Evolutionary conservation across 2,113 vertebrate species (phyloP).

Genomic region (Scartelaos histophorus): DNA sequence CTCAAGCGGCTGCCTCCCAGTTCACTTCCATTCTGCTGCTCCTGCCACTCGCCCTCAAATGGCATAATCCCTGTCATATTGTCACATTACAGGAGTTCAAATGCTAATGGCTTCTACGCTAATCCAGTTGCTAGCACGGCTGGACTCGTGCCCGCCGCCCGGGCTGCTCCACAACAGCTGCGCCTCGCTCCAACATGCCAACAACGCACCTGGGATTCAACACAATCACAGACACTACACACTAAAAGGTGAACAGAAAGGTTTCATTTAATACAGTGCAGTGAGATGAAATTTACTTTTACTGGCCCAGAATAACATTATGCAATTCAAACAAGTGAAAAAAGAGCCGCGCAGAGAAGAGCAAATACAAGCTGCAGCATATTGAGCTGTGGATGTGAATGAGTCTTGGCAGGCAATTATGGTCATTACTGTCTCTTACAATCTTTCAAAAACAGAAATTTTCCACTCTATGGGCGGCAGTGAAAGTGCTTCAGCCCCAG

Average conservation of each 20-base stretch:
- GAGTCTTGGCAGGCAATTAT: slow-evolving; percentile 58
- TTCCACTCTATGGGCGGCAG: slow-evolving; percentile 27
- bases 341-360: slow-evolving; percentile 13
- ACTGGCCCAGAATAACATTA: not conserved
- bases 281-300: not conserved
- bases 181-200: slow-evolving; percentile 52
- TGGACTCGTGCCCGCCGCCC: slow-evolving; percentile 54
- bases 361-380: slow-evolving; percentile 35
- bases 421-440: slow-evolving; percentile 61
- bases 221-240: slow-evolving; percentile 9
- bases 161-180: slow-evolving; percentile 63
- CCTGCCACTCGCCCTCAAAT: slow-evolving; percentile 41
- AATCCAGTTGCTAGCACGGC: slow-evolving; percentile 71
- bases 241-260: slow-evolving; percentile 9
- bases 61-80: slow-evolving; percentile 74
- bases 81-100: slow-evolving; percentile 75
- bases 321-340: not conserved
- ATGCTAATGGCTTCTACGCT: slow-evolving; percentile 69
- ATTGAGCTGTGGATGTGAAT: slow-evolving; percentile 54
- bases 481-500: slow-evolving; percentile 40
- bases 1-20: slow-evolving; percentile 18
- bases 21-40: slow-evolving; percentile 20
- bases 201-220: slow-evolving; percentile 34
- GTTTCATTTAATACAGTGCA: slow-evolving; percentile 7
- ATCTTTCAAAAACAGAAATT: slow-evolving; percentile 48